phyloP scores from a whole-genome alignment of 2,113 vertebrate genomes.

The Rousettus leschenaultii region DNA sequence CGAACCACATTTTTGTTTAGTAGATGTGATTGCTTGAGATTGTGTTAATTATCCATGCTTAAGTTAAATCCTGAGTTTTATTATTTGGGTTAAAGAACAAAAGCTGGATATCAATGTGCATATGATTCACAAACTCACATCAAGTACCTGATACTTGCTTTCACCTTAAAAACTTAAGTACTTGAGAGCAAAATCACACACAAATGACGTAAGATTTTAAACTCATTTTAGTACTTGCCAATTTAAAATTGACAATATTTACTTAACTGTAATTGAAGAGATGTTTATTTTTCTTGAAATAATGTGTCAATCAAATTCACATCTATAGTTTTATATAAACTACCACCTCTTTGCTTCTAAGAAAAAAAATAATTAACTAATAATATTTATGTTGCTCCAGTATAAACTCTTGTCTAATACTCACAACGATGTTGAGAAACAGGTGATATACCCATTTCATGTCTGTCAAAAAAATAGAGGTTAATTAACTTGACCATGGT shows the following conservation, averaged over 20 bases:
- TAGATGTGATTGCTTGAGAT: neutral
- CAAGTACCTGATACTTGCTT: neutral
- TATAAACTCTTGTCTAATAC: neutral
- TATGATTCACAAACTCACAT: neutral
- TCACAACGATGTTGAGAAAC: neutral
- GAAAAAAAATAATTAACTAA: neutral
- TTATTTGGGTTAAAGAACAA: neutral
- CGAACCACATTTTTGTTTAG: neutral
- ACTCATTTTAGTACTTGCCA: neutral
- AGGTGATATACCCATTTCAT: neutral
- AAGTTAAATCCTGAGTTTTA: neutral
- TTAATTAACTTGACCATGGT: conserved; percentile 23
- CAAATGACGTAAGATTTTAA: neutral
- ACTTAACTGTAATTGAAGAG: neutral
- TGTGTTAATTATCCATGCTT: neutral
- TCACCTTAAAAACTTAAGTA: neutral
- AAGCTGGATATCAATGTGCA: neutral
- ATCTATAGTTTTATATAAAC: neutral
- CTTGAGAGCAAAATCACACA: neutral
- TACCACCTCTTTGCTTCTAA: neutral
- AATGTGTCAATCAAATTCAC: neutral
- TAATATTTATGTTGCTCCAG: neutral
- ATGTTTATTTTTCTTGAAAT: neutral
- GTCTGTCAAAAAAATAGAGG: neutral
- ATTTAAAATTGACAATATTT: neutral